Base-by-base conservation (phyloP, 2,113 vertebrate genomes). In the Micronycteris hirsuta region DNA sequence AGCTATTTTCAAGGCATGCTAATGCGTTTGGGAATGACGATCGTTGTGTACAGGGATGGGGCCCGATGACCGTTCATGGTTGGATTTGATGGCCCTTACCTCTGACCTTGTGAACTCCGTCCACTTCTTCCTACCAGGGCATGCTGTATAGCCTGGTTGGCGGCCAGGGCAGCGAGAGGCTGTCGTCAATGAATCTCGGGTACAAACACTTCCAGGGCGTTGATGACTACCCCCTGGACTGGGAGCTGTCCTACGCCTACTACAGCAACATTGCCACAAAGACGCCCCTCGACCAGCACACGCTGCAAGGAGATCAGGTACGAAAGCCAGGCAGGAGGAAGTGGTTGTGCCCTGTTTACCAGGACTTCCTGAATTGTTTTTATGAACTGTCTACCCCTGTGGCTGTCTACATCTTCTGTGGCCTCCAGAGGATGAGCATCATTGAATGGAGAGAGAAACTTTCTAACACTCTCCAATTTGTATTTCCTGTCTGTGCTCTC, bases 131-230 rank as follows among this genome's bases (percentile, higher is more conserved):
- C 84, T 43, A 41, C 95, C 97, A 99, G 99, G 99, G 99, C 74
- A 98, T 99, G 43, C 93, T 99, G 65, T 99, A 99, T 78, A 99
- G 99, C 98, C 98, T 99, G 98, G 98, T 99, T 70, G 99, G 99
- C 0, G 99, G 99, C 45, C 98, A 98, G 58, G 98, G 97, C 19
- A 98, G 99, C 1, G 98, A 99, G 77, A 99, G 99, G 10, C 98
- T 99, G 52, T 98, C 99, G 83, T 98, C 99, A 89, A 98, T 99
- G 99, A 99, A 99, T 96, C 98, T 99, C 85, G 99, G 99, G 56
- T 99, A 99, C 97, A 99, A 99, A 96, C 99, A 99, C 97, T 98
- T 98, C 89, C 99, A 99, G 95, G 99, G 99, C 52, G 95, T 99
- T 71, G 99, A 99, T 88, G 98, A 98, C 52, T 99, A 99, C 87